Percentiles rank a stretch among this genome's conserved stretches.
Conservation (phyloP, 1,140 invertebrate species). For the Vanessa atalanta region DNA sequence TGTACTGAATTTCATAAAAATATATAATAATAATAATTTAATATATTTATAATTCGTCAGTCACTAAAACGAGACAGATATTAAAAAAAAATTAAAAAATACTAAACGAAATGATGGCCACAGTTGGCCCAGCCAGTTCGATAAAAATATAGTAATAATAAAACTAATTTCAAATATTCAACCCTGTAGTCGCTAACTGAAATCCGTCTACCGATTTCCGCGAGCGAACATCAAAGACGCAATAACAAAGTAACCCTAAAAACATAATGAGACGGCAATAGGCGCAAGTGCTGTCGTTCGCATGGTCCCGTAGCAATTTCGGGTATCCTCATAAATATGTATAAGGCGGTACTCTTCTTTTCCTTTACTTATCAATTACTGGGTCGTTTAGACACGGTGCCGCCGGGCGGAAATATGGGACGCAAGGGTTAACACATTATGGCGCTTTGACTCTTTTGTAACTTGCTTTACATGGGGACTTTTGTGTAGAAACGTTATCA, state of each 20-base stretch:
- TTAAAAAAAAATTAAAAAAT: no score
- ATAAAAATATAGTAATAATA: no score
- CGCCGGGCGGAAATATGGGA: slow-evolving; percentile 58
- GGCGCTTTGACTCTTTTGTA: slow-evolving; percentile 6
- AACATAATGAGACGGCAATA: slow-evolving; percentile 73
- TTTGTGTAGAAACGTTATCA: not conserved
- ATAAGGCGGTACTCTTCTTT: slow-evolving; percentile 60
- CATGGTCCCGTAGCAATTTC: slow-evolving; percentile 73
- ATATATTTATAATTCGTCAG: no score
- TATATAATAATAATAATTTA: no score
- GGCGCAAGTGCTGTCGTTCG: slow-evolving; percentile 71
- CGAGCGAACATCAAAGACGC: slow-evolving; percentile 67
- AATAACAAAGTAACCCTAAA: slow-evolving; percentile 76
- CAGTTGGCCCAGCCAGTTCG: no score
- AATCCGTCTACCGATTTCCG: slow-evolving; percentile 60
- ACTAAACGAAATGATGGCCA: no score
- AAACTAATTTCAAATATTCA: not conserved
- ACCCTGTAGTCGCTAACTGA: slow-evolving; percentile 22
- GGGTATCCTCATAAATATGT: slow-evolving; percentile 66
- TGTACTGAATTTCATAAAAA: no score
- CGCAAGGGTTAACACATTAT: slow-evolving; percentile 65
- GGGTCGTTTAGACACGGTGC: slow-evolving; percentile 68
- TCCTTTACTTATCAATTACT: slow-evolving; percentile 80
- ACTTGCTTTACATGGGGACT: not conserved
- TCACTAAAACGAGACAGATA: no score